Evolutionary conservation across 2,888 invertebrate species (phyloP).

Genomic region (Bruchidius siliquastri): DNA sequence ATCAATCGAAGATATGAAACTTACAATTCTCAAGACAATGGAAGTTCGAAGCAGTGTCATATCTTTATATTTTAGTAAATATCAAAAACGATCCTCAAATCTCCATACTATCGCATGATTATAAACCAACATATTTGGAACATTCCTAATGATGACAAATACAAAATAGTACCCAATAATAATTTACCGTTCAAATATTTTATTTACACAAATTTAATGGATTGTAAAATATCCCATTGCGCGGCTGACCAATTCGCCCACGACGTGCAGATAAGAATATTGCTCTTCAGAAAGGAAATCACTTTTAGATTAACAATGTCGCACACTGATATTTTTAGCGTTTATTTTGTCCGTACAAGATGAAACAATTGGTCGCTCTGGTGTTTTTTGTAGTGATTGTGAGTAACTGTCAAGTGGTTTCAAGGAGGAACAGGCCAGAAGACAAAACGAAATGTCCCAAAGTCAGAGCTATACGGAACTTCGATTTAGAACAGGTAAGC

Average conservation of each 20-base stretch:
- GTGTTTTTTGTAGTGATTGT: conserved; percentile 5
- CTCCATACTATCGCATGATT: no score
- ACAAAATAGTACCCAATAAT: not conserved
- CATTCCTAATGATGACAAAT: not conserved
- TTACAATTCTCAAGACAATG: no score
- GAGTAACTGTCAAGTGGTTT: not conserved
- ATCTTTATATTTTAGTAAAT: no score
- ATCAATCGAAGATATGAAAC: no score
- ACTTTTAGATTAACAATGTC: not conserved
- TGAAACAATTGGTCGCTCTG: not conserved
- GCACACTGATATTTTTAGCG: not conserved
- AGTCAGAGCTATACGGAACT: conserved; percentile 75
- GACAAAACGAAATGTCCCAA: conserved; percentile 68
- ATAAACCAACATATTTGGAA: no score
- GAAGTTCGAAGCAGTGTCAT: no score
- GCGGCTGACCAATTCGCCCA: conserved; percentile 6
- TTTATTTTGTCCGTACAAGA: not conserved
- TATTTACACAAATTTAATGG: not conserved
- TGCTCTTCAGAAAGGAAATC: not conserved
- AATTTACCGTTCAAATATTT: not conserved
- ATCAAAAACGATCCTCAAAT: no score
- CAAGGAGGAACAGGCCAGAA: conserved; percentile 48
- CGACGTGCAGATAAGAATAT: conserved; percentile 9
- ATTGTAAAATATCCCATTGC: not conserved
- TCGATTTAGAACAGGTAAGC: conserved; percentile 67